phyloP scores from a whole-genome alignment of 35 echinoderm and acorn worm species.

The Ophiothrix spiculata region DNA sequence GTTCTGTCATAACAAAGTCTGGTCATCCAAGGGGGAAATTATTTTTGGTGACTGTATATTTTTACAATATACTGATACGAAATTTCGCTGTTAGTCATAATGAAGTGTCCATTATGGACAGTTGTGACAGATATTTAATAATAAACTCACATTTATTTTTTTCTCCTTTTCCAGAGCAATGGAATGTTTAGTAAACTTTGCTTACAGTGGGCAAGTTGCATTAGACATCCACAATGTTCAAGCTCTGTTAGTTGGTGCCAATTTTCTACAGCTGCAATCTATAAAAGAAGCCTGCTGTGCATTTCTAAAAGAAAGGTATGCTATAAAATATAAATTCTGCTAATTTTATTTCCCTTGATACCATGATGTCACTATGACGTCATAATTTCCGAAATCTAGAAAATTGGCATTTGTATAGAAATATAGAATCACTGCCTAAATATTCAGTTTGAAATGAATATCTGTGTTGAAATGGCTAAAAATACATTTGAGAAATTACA shows the following conservation, averaged over 20 bases:
- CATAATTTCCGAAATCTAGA: no score
- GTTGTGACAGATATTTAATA: not conserved
- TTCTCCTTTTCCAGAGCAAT: constrained; percentile 61
- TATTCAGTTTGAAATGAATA: not conserved
- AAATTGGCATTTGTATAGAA: no score
- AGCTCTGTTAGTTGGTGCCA: constrained; percentile 76
- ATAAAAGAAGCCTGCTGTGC: constrained; percentile 98
- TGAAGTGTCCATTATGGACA: constrained; percentile 1
- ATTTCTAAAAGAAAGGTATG: constrained; percentile 87
- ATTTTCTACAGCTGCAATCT: constrained; percentile 88
- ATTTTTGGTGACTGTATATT: no score
- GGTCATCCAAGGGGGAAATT: no score
- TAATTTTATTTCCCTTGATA: no score
- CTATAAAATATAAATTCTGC: no score
- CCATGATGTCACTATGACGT: no score
- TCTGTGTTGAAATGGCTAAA: no score
- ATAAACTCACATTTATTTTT: not conserved
- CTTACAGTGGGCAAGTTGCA: constrained; percentile 90
- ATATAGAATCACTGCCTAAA: no score
- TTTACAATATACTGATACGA: no score
- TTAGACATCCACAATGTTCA: constrained; percentile 85
- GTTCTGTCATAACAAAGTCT: no score
- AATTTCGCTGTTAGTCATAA: not conserved
- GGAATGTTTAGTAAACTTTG: constrained; percentile 93
- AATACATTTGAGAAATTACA: no score